A percentile compares a stretch with the other conserved stretches of the same genome.
Conservation (phyloP, 1,140 invertebrate species). For the Pseudomyrmex pallidus region DNA sequence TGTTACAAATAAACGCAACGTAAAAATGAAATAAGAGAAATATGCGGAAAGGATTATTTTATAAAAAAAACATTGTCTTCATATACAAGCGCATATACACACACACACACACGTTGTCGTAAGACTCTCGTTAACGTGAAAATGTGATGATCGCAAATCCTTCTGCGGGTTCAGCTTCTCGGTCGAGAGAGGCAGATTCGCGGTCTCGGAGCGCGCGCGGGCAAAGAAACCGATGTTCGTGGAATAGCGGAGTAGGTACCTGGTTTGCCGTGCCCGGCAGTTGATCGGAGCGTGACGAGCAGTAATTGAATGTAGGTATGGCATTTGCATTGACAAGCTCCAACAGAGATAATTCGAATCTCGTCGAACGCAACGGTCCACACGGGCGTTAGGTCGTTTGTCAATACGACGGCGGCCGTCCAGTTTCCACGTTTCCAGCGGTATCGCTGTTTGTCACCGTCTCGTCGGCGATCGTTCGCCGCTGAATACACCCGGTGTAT, state of each 20-base stretch:
- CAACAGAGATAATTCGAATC: slow-evolving; percentile 85
- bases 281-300: slow-evolving; percentile 84
- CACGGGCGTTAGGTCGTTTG: slow-evolving; percentile 83
- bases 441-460: slow-evolving; percentile 81
- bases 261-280: slow-evolving; percentile 64
- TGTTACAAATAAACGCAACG: not conserved
- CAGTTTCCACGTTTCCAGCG: slow-evolving; percentile 76
- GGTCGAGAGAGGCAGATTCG: not conserved
- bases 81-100: not conserved
- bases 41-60: not conserved
- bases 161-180: not conserved
- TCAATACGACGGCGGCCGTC: slow-evolving; percentile 83
- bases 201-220: not conserved
- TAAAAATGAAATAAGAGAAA: no score
- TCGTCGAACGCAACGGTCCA: slow-evolving; percentile 83
- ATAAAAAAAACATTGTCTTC: not conserved
- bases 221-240: slow-evolving; percentile 52
- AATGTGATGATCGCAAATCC: no score
- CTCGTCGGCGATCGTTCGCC: slow-evolving; percentile 74
- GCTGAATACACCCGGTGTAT: slow-evolving; percentile 62
- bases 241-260: slow-evolving; percentile 59
- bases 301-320: slow-evolving; percentile 85
- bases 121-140: no score
- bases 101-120: no score
- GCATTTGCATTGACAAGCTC: slow-evolving; percentile 85